phyloP scores from a whole-genome alignment of 2,888 invertebrate genomes.

The Agrochola lota region DNA sequence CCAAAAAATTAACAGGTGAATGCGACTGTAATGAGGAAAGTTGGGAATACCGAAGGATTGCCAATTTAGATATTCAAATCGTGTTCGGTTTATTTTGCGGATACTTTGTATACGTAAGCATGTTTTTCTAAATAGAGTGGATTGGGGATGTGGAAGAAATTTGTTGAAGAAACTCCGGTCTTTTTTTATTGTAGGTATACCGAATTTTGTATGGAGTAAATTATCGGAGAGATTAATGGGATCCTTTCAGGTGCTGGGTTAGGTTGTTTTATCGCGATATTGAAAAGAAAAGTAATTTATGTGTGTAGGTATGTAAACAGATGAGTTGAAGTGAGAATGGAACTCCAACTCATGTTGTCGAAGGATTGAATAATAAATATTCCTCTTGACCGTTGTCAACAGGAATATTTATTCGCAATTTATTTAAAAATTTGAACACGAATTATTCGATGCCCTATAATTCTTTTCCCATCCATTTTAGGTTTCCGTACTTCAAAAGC shows the following conservation, averaged over 20 bases:
- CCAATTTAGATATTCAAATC: slow-evolving; percentile 90
- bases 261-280: slow-evolving; percentile 46
- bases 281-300: slow-evolving; percentile 47
- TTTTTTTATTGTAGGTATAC: slow-evolving; percentile 33
- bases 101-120: slow-evolving; percentile 71
- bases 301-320: slow-evolving; percentile 7
- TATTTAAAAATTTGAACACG: too few species aligned
- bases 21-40: slow-evolving; percentile 85
- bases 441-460: too few species aligned
- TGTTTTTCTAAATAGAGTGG: slow-evolving; percentile 63
- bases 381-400: too few species aligned
- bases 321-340: background rate
- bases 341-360: too few species aligned
- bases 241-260: slow-evolving; percentile 41
- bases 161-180: slow-evolving; percentile 31
- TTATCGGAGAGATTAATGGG: slow-evolving; percentile 60
- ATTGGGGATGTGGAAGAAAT: slow-evolving; percentile 34
- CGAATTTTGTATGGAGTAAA: slow-evolving; percentile 51
- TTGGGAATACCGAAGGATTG: slow-evolving; percentile 83
- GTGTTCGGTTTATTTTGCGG: slow-evolving; percentile 81
- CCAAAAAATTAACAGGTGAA: slow-evolving; percentile 87
- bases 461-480: too few species aligned
- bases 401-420: too few species aligned
- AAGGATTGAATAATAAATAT: too few species aligned
- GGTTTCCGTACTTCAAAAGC: too few species aligned